Evolutionary conservation across 2,113 vertebrate species (phyloP), one percentile per base, ranked within the genome.

Genomic region (Poicephalus gulielmi): DNA sequence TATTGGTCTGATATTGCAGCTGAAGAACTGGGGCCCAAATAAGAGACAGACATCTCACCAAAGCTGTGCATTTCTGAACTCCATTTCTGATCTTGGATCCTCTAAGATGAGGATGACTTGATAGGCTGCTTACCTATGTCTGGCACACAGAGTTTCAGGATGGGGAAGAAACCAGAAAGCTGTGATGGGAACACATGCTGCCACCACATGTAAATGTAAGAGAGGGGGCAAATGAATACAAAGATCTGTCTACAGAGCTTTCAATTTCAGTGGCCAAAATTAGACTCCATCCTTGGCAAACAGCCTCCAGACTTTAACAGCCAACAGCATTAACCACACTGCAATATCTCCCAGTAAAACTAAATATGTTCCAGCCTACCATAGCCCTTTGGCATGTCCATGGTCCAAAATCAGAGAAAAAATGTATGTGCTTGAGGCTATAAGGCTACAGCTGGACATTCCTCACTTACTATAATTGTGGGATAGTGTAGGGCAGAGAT

Each of bases 141-240:
- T 81, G 64, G 44, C 11, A 57, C 11, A 10, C 10, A 52, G 47
- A 59, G 63, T 27, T 41, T 76, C 39, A 19, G 46, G 7, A 10
- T 53, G 46, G 30, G 55, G 55, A 70, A 92, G 55, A 70, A 83
- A 64, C 14, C 22, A 30, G 20, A 53, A 17, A 55, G 14, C 37
- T 76, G 37, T 33, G 49, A 49, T 74, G 44, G 55, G n/a, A 96
- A 83, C 13, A 63, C 46, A 33, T 43, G 87, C 33, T 92, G 49
- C 41, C 17, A 3, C 60, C 67, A 66, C 2, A 9, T 1, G 0
- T 4, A 44, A 44, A 39, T 6, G 8, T 69, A n/a, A 62, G 35
- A 83, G 41, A 62, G 9, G 13, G 59, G 25, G 49, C 79, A 92
- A 96, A 79, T 20, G 39, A 76, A 60, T 67, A 52, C 6, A 75